phyloP scores from a whole-genome alignment of 2,888 invertebrate species.

The Parnassius smintheus region DNA sequence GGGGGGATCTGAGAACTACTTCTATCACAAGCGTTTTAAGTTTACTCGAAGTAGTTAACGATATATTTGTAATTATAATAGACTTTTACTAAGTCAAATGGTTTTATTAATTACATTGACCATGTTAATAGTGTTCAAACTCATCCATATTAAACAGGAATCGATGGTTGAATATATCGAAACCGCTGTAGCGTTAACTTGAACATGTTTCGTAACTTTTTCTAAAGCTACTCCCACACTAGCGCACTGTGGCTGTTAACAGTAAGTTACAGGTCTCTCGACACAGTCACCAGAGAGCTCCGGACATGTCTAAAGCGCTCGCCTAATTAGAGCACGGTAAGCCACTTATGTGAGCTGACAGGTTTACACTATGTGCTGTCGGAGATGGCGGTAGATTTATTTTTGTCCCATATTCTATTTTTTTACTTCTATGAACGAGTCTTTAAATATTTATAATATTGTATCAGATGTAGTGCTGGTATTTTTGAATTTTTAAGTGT shows the following conservation, averaged over 20 bases:
- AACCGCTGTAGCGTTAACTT: not conserved
- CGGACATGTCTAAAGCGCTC: slow-evolving; percentile 30
- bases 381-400: slow-evolving; percentile 17
- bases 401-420: slow-evolving; percentile 10
- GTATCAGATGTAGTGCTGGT: too few species aligned
- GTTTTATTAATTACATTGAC: slow-evolving; percentile 4
- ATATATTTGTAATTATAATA: too few species aligned
- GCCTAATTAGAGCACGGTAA: slow-evolving; percentile 35
- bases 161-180: slow-evolving; percentile 1
- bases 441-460: too few species aligned
- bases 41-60: too few species aligned
- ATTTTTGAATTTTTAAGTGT: too few species aligned
- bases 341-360: slow-evolving; percentile 35
- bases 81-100: too few species aligned
- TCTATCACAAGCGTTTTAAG: too few species aligned
- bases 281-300: slow-evolving; percentile 30
- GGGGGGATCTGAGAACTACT: too few species aligned
- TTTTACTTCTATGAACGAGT: not conserved
- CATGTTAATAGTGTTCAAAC: not conserved
- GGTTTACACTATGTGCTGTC: slow-evolving; percentile 28
- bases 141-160: slow-evolving; percentile 11
- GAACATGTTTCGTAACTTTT: slow-evolving; percentile 12
- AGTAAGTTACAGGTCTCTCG: slow-evolving; percentile 33
- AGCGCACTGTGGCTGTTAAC: slow-evolving; percentile 16
- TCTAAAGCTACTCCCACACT: slow-evolving; percentile 13